These are phyloP conservation scores for Virgularia gustaviana DNA, from an alignment of 92 coral and sea anemone genomes.

Conservation along the genomic window DNA sequence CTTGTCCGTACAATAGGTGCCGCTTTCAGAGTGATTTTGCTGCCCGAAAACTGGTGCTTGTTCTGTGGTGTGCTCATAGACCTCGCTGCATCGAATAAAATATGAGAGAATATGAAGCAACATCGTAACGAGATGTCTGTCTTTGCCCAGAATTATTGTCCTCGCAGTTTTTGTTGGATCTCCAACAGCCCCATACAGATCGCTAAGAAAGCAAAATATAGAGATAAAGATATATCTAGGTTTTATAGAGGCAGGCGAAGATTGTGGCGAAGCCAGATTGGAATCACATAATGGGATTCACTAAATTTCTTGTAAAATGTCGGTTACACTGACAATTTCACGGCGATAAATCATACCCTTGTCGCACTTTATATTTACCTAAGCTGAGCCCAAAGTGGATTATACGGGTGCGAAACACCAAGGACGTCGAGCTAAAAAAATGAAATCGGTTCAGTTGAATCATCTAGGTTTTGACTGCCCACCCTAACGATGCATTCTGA, in stretches of 20 bases:
- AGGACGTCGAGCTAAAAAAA: constrained; percentile 69
- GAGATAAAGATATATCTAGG: no score
- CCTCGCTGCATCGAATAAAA: constrained; percentile 94
- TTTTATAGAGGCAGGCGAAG: no score
- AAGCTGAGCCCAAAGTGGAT: constrained; percentile 97
- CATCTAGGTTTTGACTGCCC: no score
- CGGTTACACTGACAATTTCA: no score
- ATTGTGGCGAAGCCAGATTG: no score
- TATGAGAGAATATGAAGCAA: constrained; percentile 71
- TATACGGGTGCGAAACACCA: constrained; percentile 94
- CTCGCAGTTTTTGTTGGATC: constrained; percentile 72
- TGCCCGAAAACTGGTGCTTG: neutral
- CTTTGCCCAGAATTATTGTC: constrained; percentile 75
- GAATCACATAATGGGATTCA: no score
- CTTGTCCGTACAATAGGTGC: neutral
- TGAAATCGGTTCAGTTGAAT: neutral
- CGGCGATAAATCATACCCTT: no score
- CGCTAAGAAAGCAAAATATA: no score
- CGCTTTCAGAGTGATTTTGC: no score
- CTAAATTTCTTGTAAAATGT: no score
- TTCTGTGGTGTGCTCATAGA: constrained; percentile 61
- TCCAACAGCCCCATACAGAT: constrained; percentile 89
- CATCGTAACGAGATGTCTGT: constrained; percentile 62
- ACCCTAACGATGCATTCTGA: no score
- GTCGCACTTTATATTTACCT: no score